Evolutionary conservation across 2,113 vertebrate species (phyloP).

Genomic region (Halichoerus grypus): DNA sequence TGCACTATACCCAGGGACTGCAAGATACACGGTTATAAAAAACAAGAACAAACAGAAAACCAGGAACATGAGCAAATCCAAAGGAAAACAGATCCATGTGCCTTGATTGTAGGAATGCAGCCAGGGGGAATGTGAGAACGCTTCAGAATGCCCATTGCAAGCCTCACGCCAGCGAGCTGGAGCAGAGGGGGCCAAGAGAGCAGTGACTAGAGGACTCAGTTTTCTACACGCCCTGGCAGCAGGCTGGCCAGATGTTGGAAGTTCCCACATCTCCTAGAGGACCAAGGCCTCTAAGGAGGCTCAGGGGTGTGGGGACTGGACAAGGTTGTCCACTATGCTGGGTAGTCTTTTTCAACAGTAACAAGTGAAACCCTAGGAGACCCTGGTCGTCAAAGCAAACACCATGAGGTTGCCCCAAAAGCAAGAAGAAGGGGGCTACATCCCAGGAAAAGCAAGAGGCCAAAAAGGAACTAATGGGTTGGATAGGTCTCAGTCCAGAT

Average conservation of each 20-base stretch:
- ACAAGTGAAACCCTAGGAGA: not conserved
- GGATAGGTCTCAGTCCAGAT: accelerated
- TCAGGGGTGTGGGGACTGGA: too few species aligned
- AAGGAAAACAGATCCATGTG: not conserved
- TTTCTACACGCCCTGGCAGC: accelerated
- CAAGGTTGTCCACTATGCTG: accelerated
- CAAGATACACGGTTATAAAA: accelerated
- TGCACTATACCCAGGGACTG: not conserved
- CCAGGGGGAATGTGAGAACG: accelerated
- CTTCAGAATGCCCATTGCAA: accelerated
- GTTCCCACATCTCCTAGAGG: not conserved
- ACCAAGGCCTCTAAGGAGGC: not conserved
- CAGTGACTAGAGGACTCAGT: accelerated
- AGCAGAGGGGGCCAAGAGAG: accelerated
- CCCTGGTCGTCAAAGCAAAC: not conserved
- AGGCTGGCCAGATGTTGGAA: accelerated
- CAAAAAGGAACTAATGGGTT: not conserved
- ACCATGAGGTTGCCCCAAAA: accelerated
- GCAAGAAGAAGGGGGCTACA: accelerated
- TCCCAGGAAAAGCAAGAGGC: accelerated
- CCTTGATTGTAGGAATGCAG: too few species aligned
- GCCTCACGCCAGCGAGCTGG: accelerated
- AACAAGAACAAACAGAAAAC: not conserved
- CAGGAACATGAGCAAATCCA: accelerated
- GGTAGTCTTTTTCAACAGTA: too few species aligned